Conservation (phyloP, 2,797 vertebrate species). For the Pempheris klunzingeri region DNA sequence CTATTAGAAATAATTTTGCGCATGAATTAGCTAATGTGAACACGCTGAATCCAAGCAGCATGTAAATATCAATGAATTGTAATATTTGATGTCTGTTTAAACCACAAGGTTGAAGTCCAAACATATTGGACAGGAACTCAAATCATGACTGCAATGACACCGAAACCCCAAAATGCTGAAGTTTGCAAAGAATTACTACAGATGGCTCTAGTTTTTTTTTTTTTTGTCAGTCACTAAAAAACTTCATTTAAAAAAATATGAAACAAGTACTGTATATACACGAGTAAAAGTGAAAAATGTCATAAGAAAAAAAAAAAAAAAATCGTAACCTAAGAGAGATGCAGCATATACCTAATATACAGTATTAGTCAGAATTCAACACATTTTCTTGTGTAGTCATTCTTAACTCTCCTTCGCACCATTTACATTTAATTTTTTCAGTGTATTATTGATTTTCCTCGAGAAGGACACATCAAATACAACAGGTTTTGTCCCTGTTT, state of each 20-base stretch:
- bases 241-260: too few relatives aligned
- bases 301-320: too few relatives aligned
- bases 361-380: neutral
- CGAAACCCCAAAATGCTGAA: neutral
- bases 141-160: neutral
- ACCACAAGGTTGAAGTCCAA: neutral
- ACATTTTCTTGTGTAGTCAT: neutral
- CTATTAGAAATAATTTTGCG: neutral
- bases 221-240: too few relatives aligned
- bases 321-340: too few relatives aligned
- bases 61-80: neutral
- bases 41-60: neutral
- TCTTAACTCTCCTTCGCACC: neutral
- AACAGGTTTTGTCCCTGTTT: neutral
- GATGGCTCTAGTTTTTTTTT: too few relatives aligned
- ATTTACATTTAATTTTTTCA: neutral
- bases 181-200: neutral
- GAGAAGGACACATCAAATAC: neutral
- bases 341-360: neutral
- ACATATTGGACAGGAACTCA: neutral
- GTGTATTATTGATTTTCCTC: slow-evolving; percentile 9
- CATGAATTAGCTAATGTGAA: neutral
- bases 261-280: too few relatives aligned
- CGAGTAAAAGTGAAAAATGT: too few relatives aligned
- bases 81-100: neutral